Conservation (phyloP, 2,113 vertebrate genomes). For the Aythya baeri region DNA sequence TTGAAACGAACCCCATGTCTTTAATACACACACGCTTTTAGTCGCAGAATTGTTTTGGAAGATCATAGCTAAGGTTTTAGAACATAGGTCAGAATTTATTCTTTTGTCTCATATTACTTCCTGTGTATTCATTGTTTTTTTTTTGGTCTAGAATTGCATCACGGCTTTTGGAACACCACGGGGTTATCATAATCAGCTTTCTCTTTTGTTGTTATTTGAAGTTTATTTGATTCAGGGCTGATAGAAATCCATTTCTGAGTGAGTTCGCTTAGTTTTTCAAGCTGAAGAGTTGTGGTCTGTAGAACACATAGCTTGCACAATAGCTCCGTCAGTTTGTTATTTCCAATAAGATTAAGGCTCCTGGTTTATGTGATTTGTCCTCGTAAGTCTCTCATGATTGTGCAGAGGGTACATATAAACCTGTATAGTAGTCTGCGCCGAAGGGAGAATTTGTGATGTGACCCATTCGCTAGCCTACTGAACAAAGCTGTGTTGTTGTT, state of each 20-base stretch:
- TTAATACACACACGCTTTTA: neutral
- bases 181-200: neutral
- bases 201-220: neutral
- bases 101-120: neutral
- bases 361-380: neutral
- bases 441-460: neutral
- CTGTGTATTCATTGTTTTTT: neutral
- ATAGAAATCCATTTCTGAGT: neutral
- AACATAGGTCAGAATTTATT: neutral
- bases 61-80: neutral
- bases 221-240: neutral
- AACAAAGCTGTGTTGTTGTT: neutral
- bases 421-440: neutral
- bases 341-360: neutral
- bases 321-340: neutral
- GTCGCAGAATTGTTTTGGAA: neutral
- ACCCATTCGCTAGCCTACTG: neutral
- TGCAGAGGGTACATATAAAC: neutral
- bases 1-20: neutral
- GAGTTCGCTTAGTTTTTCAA: neutral
- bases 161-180: neutral
- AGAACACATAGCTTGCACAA: accelerated
- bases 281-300: neutral
- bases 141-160: neutral
- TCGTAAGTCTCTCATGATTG: accelerated